phyloP scores from a whole-genome alignment of 2,113 vertebrate genomes.

The Puntigrus tetrazona region DNA sequence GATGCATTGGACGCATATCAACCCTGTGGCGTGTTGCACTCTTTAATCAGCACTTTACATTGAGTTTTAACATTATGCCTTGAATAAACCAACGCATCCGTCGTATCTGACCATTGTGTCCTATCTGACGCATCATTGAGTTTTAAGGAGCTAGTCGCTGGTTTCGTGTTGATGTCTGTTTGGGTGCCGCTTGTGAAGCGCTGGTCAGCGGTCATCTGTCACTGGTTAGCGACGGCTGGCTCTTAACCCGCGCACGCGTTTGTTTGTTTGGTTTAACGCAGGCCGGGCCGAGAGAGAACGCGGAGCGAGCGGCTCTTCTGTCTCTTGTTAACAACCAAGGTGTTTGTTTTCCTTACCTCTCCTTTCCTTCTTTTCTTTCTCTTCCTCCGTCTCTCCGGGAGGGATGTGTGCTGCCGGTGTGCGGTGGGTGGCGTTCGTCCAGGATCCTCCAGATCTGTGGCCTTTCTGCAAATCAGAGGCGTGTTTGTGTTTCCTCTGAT shows the following conservation, averaged over 20 bases:
- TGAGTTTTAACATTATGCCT: too few species aligned
- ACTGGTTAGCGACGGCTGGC: constrained; percentile 48
- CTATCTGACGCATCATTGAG: too few species aligned
- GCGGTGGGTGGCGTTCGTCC: constrained; percentile 43
- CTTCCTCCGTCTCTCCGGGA: constrained; percentile 55
- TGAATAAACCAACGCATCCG: too few species aligned
- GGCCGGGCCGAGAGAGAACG: constrained; percentile 35
- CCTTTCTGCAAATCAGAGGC: constrained; percentile 55
- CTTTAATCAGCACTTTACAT: too few species aligned
- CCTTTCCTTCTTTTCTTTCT: constrained; percentile 56
- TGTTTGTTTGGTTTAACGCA: constrained; percentile 53
- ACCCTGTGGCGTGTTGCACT: too few species aligned
- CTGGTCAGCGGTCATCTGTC: constrained; percentile 47
- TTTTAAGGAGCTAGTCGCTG: too few species aligned
- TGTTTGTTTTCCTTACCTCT: constrained; percentile 59
- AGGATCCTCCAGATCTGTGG: constrained; percentile 31
- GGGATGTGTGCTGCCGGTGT: constrained; percentile 37
- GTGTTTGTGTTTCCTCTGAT: constrained; percentile 62
- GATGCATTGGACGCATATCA: too few species aligned
- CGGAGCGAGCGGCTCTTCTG: constrained; percentile 45
- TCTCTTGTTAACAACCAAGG: constrained; percentile 58
- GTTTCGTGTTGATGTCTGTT: too few species aligned
- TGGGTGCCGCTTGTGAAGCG: too few species aligned
- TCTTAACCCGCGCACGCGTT: constrained; percentile 47
- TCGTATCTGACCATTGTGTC: too few species aligned